A percentile compares a stretch with the other conserved stretches of the same genome.
phyloP scores from a whole-genome alignment of 1,140 invertebrate species.

The Samia ricini region DNA sequence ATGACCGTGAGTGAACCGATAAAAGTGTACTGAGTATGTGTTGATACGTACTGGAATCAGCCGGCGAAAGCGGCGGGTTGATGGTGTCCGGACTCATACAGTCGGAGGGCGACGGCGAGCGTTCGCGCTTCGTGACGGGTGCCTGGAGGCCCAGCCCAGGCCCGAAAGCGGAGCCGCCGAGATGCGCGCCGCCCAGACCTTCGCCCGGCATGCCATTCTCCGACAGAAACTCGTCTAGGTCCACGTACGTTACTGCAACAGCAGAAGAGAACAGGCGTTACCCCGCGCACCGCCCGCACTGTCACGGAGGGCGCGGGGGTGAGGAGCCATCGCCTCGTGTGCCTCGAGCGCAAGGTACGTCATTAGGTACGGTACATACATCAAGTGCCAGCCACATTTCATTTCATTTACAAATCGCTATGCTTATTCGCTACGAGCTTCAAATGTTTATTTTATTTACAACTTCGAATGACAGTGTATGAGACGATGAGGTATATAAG shows the following conservation, averaged over 20 bases:
- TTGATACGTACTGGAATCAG: constrained; percentile 92
- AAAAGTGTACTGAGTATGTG: constrained; percentile 15
- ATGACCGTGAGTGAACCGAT: too few relatives aligned
- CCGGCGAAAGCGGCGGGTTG: constrained; percentile 88
- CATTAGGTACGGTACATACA: neutral
- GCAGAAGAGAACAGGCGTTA: constrained; percentile 21
- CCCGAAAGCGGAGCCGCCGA: constrained; percentile 78
- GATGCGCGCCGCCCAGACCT: constrained; percentile 80
- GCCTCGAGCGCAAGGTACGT: neutral
- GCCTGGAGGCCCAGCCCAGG: constrained; percentile 78
- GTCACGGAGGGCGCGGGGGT: neutral
- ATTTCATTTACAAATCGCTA: constrained; percentile 14
- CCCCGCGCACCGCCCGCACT: too few relatives aligned
- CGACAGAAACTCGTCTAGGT: constrained; percentile 96
- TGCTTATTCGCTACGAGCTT: neutral
- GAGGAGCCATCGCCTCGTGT: neutral
- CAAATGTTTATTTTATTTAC: neutral
- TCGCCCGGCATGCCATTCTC: constrained; percentile 94
- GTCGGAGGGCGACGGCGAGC: constrained; percentile 89
- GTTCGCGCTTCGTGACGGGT: constrained; percentile 84
- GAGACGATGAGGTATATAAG: neutral
- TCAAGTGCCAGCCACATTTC: too few relatives aligned
- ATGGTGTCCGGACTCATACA: constrained; percentile 91
- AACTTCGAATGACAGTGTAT: neutral
- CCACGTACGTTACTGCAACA: constrained; percentile 94